Conservation (phyloP, 2,113 vertebrate species). For the Prunella himalayana region DNA sequence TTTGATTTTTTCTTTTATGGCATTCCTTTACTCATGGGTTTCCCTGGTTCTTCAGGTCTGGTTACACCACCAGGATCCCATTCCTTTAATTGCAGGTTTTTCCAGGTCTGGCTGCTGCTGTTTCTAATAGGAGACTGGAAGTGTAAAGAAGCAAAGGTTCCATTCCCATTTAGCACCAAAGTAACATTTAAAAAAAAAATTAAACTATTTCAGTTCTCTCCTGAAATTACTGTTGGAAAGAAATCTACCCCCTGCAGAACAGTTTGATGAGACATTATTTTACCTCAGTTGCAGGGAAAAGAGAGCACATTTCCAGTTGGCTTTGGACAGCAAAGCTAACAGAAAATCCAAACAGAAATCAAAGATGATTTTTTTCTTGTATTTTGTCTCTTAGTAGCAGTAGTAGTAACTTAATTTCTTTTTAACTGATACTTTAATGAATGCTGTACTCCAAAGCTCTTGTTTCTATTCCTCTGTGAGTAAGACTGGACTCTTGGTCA, state of each 20-base stretch:
- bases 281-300: not conserved
- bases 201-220: not conserved
- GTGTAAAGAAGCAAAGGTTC: not conserved
- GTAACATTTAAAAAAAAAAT: not conserved
- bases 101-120: not conserved
- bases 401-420: not conserved
- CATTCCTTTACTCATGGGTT: not conserved
- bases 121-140: not conserved
- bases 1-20: not conserved
- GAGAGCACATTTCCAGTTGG: not conserved
- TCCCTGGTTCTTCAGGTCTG: not conserved
- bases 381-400: not conserved
- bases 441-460: not conserved
- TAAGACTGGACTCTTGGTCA: not conserved
- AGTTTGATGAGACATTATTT: not conserved
- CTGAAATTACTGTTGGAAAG: not conserved
- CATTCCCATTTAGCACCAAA: not conserved
- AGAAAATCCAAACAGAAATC: not conserved
- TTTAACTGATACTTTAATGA: not conserved
- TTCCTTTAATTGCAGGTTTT: not conserved
- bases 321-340: not conserved
- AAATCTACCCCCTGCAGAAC: not conserved
- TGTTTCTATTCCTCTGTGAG: not conserved
- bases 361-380: not conserved
- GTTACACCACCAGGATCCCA: not conserved